Conservation (phyloP, 2,888 invertebrate genomes). For the Diplazon laetatorius region DNA sequence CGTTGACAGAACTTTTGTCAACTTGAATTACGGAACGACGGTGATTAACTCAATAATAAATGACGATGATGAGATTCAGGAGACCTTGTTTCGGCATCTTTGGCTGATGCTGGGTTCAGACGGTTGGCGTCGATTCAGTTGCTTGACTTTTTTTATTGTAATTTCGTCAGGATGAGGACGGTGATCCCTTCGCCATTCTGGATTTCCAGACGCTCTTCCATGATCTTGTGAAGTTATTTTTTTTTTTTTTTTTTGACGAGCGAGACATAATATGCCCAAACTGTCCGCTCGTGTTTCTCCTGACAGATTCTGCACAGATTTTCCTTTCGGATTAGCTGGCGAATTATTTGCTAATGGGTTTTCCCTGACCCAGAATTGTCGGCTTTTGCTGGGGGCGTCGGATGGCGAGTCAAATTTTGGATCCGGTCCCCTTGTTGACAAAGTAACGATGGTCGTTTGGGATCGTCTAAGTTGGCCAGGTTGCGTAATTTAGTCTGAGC, state of each 20-base stretch:
- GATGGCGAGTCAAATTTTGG: too few species aligned
- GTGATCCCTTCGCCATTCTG: not conserved
- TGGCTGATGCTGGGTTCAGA: too few species aligned
- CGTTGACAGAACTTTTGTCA: too few species aligned
- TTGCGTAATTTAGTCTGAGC: conserved; percentile 44
- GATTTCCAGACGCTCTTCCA: not conserved
- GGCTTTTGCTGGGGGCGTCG: too few species aligned
- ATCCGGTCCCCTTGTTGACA: conserved; percentile 20
- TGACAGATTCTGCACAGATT: not conserved
- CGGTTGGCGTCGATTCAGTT: too few species aligned
- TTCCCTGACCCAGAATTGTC: too few species aligned
- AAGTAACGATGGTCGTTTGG: conserved; percentile 40
- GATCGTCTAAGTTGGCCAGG: conserved; percentile 29
- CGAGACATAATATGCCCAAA: too few species aligned
- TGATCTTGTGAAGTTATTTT: conserved; percentile 4
- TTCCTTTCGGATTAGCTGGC: not conserved
- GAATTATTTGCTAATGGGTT: conserved; percentile 3
- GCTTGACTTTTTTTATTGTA: conserved; percentile 1
- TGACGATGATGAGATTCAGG: too few species aligned
- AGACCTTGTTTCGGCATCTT: too few species aligned
- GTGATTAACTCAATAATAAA: too few species aligned
- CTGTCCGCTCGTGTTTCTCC: not conserved
- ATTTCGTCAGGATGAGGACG: conserved; percentile 1
- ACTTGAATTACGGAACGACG: too few species aligned
- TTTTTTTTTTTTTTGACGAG: too few species aligned